Evolutionary conservation across 2,113 vertebrate species (phyloP), one percentile per base, ranked within the genome.

Genomic region (Setophaga petechia): DNA sequence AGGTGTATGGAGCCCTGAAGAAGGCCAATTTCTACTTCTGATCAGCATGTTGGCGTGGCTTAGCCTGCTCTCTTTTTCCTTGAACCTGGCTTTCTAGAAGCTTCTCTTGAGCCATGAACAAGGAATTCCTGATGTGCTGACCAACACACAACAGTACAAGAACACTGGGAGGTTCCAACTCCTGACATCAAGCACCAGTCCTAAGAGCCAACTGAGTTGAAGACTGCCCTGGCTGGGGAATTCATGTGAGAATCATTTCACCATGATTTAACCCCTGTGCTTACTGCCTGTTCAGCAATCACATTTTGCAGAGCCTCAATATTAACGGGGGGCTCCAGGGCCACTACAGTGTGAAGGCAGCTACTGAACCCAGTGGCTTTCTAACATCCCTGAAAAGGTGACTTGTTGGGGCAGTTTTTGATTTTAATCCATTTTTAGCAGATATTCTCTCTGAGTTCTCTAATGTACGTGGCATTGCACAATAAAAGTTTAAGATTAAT

Each of bases 131-230:
- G 12, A 25, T 7, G 22, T 76, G 54, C 28, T 59, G 33, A 35
- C 66, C 33, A 62, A 49, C 17, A 58, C 1, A 3, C 25, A 59
- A 31, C 1, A 18, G 61, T 33, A 37, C 13, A 58, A 30, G 13
- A 33, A 43, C 79, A 52, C 20, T 0, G 0, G 21, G 41, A 49
- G 39, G 12, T 39, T 74, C 27, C 31, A 0, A 2, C 7, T 59
- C 47, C 58, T 43, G 47, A 25, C 28, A 41, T 55, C 8, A 39
- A 44, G 52, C 44, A 58, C 44, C n/a, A 74, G 55, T 12, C 14
- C 11, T 16, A 20, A 44, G 35, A 33, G 14, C 8, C 52, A 39
- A 51, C 21, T 68, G 12, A 24, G 19, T 1, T 18, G 25, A 47
- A 57, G 44, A 44, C 2, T 66, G 46, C 9, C 47, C 58, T 73